phyloP scores from a whole-genome alignment of 2,113 vertebrate genomes.

The Saguinus imperator region DNA sequence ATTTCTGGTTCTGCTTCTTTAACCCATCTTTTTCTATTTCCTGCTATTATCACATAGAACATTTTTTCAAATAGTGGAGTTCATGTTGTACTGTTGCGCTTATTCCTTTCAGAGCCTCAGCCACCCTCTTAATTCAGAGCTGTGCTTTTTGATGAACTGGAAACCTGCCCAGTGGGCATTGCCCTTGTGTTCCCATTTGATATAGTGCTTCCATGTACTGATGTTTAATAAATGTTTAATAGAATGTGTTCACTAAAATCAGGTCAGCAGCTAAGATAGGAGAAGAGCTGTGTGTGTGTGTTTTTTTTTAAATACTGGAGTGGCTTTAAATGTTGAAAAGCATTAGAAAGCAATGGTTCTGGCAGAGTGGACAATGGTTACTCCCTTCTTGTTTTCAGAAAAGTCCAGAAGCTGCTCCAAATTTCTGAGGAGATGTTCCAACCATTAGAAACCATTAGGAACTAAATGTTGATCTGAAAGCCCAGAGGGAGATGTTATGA shows the following conservation, averaged over 20 bases:
- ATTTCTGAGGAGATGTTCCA: neutral
- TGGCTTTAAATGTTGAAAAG: conserved; percentile 1
- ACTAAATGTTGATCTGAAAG: neutral
- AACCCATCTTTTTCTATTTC: neutral
- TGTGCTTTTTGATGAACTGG: conserved; percentile 40
- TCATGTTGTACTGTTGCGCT: neutral
- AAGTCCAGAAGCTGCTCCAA: neutral
- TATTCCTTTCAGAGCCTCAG: neutral
- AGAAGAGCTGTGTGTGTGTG: neutral
- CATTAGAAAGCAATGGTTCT: neutral
- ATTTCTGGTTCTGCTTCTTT: neutral
- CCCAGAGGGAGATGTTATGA: neutral
- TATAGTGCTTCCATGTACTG: conserved; percentile 52
- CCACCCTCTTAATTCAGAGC: conserved; percentile 21
- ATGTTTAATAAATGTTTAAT: conserved; percentile 76
- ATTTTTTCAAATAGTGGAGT: neutral
- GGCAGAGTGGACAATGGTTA: neutral
- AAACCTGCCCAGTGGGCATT: conserved; percentile 46
- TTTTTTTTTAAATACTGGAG: neutral
- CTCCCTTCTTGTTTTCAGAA: neutral
- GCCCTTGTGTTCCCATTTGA: conserved; percentile 56
- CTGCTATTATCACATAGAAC: neutral
- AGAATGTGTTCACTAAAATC: conserved; percentile 56
- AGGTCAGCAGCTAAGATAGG: conserved; percentile 59
- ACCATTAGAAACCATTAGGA: neutral